These are phyloP conservation scores for Pinna nobilis DNA, from an alignment of 1,140 invertebrate genomes.

Conservation along the genomic window DNA sequence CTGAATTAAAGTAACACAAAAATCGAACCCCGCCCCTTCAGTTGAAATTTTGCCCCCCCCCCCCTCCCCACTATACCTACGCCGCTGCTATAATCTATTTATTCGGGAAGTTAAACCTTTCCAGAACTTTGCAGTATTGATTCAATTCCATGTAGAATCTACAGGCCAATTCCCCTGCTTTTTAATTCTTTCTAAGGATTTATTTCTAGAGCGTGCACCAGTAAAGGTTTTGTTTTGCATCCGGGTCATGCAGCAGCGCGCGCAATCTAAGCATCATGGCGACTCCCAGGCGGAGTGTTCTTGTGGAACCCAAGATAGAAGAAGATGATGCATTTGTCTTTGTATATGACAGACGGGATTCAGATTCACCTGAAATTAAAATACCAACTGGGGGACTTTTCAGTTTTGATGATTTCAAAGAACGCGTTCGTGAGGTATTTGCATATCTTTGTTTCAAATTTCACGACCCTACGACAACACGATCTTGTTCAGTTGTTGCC, in stretches of 20 bases:
- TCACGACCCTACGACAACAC: too few relatives aligned
- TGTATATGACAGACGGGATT: conserved; percentile 65
- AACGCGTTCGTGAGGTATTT: conserved; percentile 59
- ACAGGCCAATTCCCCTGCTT: too few relatives aligned
- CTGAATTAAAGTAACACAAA: too few relatives aligned
- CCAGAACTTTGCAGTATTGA: too few relatives aligned
- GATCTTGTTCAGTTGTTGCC: too few relatives aligned
- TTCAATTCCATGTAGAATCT: too few relatives aligned
- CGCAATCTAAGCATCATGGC: conserved; percentile 29
- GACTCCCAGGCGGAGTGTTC: conserved; percentile 34
- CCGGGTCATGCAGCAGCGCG: background rate
- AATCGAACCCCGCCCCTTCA: too few relatives aligned
- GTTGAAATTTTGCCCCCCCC: too few relatives aligned
- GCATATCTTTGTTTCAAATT: too few relatives aligned
- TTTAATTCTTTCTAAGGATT: too few relatives aligned
- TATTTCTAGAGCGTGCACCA: too few relatives aligned
- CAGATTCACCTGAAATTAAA: conserved; percentile 64
- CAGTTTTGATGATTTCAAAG: conserved; percentile 63
- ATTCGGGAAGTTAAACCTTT: background rate
- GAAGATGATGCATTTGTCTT: conserved; percentile 67
- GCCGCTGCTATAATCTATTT: background rate
- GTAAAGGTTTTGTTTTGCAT: background rate
- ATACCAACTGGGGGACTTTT: conserved; percentile 58
- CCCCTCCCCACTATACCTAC: background rate
- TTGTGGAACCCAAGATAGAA: conserved; percentile 43